Evolutionary conservation across 2,113 vertebrate genomes (phyloP).

Genomic region (Mesitornis unicolor): DNA sequence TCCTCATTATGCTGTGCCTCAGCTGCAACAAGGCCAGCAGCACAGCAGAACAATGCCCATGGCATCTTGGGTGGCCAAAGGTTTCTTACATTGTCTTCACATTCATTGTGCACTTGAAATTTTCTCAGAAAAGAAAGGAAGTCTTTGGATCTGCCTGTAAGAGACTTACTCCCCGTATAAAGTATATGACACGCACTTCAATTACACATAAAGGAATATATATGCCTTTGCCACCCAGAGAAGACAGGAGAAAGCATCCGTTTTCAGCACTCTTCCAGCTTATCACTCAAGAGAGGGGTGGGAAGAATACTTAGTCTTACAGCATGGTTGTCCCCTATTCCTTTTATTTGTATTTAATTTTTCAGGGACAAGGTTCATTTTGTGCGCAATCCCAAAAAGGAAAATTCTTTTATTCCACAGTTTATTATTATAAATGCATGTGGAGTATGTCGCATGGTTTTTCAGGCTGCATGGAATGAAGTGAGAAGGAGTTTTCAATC

Average conservation of each 20-base stretch:
- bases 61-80: slow-evolving; percentile 27
- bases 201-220: background rate
- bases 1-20: background rate
- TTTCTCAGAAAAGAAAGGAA: background rate
- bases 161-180: background rate
- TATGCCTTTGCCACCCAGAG: background rate
- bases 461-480: slow-evolving; percentile 35
- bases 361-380: slow-evolving; percentile 9
- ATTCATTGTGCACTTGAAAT: background rate
- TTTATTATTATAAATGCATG: slow-evolving; percentile 17
- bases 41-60: background rate
- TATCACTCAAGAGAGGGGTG: background rate
- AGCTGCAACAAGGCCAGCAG: background rate
- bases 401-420: background rate
- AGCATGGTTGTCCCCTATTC: background rate
- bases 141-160: background rate
- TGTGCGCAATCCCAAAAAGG: background rate
- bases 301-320: background rate
- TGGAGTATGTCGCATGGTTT: background rate
- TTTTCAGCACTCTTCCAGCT: background rate
- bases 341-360: slow-evolving; percentile 32
- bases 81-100: background rate
- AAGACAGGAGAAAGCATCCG: background rate
- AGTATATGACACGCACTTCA: background rate
- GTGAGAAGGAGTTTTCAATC: slow-evolving; percentile 45